Base-by-base conservation (phyloP, 2,113 vertebrate species). In the Lates calcarifer region DNA sequence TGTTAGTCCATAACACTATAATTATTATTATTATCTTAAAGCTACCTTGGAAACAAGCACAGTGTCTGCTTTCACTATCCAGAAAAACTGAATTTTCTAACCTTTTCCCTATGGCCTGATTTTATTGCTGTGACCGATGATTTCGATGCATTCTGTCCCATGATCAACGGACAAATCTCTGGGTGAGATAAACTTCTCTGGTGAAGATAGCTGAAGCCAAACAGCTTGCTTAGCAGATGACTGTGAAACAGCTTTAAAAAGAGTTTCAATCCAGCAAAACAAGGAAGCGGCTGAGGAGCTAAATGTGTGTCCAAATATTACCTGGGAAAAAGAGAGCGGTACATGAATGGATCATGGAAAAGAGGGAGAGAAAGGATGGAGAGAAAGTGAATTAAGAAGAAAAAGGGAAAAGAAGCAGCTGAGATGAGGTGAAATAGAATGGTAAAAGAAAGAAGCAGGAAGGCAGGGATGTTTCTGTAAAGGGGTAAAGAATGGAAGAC, bases 81-180 rank as follows among this genome's bases (percentile, higher is more conserved):
- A 81, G 56, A 81, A 89, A 74, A 15, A 4, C 26, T 6, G 0
- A 24, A 2, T 37, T 29, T 24, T 24, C 28, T n/a, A 9, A 6
- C 20, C 7, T 13, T 65, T 47, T 70, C 41, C 57, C 67, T 91
- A 66, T 33, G 24, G 31, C 29, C 55, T 70, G 33, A 58, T 74
- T 45, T 61, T 86, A 79, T 72, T 88, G 83, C 89, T 91, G 82
- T 92, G 90, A 84, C 79, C 79, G n/a, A 84, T 35, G 77, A 82
- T 81, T 87, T 79, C 73, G 66, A 83, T 67, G 73, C 31, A 53
- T 84, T 77, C 62, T 72, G 78, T 75, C 33, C 66, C 49, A 28
- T 85, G 70, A 89, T 85, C 63, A 62, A 70, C 4, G 13, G 62
- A 74, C 70, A 90, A 80, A 89, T 80, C 72, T 77, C 58, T 41